Evolutionary conservation across 2,888 invertebrate genomes (phyloP), one percentile per base, ranked within the genome.

Genomic region (Apeira syringaria): DNA sequence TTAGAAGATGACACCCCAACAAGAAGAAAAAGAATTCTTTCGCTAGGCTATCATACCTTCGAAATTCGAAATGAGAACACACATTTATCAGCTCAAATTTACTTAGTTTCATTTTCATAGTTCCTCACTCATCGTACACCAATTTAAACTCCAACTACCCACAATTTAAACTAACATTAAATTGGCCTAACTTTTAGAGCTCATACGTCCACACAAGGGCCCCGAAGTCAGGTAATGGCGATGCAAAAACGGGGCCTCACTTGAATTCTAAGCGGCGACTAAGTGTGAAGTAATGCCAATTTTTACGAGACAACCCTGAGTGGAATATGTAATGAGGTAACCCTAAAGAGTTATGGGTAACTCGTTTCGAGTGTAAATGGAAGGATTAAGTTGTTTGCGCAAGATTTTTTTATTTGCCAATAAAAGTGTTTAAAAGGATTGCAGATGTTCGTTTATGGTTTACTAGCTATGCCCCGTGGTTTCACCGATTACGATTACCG

Each of bases 251-350:
- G 73, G 53, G 54, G 51, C 64, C 58, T 56, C 68, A 63, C 68
- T 64, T 61, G 84, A 83, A 83, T 83, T 79, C 79, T 74, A 78
- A 83, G 69, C 59, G 64, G 40, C 37, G 59, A 51, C 74, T 77
- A 80, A 85, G 82, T 82, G 80, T 76, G 80, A 80, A 80, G 81
- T 81, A 80, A 84, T 80, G 70, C 77, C 74, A 74, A 77, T 84
- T 83, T 83, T 84, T 82, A 80, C 76, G 79, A 75, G 70, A 68
- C 64, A 61, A 32, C 53, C 73, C 63, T 63, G 68, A 42, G 43
- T 62, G 36, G 82, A 77, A 81, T 82, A 65, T 66, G 29, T 52
- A 63, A 81, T 80, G 74, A 73, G 71, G 53, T 32, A 46, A 62
- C 66, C 35, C 38, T 44, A 37, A 68, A 66, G 64, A 55, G 53